Evolutionary conservation across 2,113 vertebrate species (phyloP).

Genomic region (Heterotis niloticus): DNA sequence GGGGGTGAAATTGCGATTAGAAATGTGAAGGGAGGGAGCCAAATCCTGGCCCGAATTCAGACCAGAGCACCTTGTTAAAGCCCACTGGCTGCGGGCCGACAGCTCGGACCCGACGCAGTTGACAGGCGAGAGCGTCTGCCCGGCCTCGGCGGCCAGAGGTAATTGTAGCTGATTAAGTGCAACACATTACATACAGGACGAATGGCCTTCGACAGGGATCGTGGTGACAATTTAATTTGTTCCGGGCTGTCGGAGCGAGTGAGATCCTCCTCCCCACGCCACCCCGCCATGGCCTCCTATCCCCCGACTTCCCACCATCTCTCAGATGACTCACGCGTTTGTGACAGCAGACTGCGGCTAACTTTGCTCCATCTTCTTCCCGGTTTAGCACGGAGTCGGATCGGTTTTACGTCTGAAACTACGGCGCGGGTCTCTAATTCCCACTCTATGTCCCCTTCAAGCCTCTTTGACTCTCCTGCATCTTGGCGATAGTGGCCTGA

Average conservation of each 20-base stretch:
- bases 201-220: conserved; percentile 37
- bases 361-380: too few species aligned
- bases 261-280: conserved; percentile 18
- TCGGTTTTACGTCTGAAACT: too few species aligned
- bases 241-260: conserved; percentile 22
- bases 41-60: neutral
- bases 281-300: neutral
- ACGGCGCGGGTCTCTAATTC: too few species aligned
- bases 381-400: too few species aligned
- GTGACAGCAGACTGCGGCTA: conserved; percentile 1
- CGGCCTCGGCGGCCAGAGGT: neutral
- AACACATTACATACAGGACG: conserved; percentile 44
- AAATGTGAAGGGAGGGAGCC: neutral
- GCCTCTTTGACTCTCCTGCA: too few species aligned
- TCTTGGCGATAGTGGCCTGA: too few species aligned
- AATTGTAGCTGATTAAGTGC: conserved; percentile 40
- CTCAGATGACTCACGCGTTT: neutral
- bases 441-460: too few species aligned
- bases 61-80: neutral
- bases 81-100: neutral
- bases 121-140: neutral
- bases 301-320: too few species aligned
- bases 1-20: neutral
- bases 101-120: neutral
- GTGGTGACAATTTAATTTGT: conserved; percentile 47